Base-by-base conservation (phyloP, 2,797 vertebrate species). In the Megaceryle alcyon region DNA sequence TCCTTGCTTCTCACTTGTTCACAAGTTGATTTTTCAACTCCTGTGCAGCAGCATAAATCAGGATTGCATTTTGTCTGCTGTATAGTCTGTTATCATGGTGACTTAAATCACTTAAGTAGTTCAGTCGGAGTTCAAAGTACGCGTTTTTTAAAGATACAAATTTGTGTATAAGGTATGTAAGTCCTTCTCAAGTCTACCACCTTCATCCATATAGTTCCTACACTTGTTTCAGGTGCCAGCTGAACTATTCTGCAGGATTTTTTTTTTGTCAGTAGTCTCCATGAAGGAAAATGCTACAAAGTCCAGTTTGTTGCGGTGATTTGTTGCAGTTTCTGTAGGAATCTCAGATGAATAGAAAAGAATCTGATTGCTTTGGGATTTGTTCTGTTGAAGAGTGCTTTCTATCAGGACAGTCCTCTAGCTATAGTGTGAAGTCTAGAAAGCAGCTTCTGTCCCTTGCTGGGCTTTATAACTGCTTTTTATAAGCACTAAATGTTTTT, bases 51-150 rank as follows among this genome's bases (percentile, higher is more conserved):
- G 66, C 23, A 2, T 70, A 64, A 63, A 66, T 86, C 29, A 70
- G 81, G 64, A 35, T 88, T 92, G 71, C 33, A 4, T 82, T 96
- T 80, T 87, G 59, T 41, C 53, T 88, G 66, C 77, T 95, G 61
- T 65, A 37, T 28, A 73, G 29, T 43, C 31, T 51, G 85, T 79
- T 90, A 81, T 29, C 76, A 61, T 95, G 46, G 93, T 88, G 83
- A 85, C 60, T 94, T 88, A 82, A 92, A 56, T 88, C 29, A 35
- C 23, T 72, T 46, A 33, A 90, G 82, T 51, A 90, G 80, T 66
- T 91, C n/a, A 12, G 49, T 82, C 43, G 44, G 53, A 59, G 56
- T 46, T 93, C 64, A 88, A 54, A 54, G 35, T 35, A 35, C 35
- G 7, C 9, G 18, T 31, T 80, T 51, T 88, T 82, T 19, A 81